Evolutionary conservation across 2,888 invertebrate genomes (phyloP).

Genomic region (Amblyteles armatorius): DNA sequence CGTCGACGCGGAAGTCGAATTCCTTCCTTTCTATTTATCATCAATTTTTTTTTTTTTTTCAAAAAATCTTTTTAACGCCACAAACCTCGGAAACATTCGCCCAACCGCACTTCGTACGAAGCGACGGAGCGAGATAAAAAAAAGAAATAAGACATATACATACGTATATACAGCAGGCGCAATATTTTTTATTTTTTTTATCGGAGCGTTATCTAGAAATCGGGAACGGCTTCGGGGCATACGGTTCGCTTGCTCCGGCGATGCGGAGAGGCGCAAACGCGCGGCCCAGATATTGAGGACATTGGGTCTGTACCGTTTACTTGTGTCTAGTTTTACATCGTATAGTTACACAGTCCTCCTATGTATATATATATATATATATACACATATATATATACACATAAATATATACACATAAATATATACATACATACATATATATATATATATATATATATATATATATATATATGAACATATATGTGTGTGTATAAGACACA

Average conservation of each 20-base stretch:
- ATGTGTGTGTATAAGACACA: conserved; percentile 35
- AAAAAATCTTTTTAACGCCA: background rate
- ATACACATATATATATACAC: no score
- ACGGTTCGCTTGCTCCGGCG: background rate
- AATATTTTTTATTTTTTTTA: background rate
- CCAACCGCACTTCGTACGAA: background rate
- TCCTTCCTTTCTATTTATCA: background rate
- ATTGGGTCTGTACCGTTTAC: conserved; percentile 57
- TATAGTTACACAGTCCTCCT: conserved; percentile 5
- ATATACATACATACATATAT: background rate
- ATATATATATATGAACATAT: no score
- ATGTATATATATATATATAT: conserved; percentile 14
- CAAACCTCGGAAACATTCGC: background rate
- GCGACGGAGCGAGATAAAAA: background rate
- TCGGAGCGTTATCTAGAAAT: conserved; percentile 38
- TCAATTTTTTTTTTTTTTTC: background rate
- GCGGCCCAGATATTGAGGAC: conserved; percentile 71
- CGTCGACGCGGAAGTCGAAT: conserved; percentile 43
- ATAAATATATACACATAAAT: background rate
- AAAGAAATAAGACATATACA: background rate
- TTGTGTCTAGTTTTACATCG: conserved; percentile 14
- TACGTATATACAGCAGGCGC: background rate
- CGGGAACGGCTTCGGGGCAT: conserved; percentile 31
- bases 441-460: conserved; percentile 5
- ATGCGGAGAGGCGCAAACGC: conserved; percentile 52